These are phyloP conservation scores for Enteromius thamalakanensis DNA, from an alignment of 2,797 vertebrate species.

Conservation along the genomic window DNA sequence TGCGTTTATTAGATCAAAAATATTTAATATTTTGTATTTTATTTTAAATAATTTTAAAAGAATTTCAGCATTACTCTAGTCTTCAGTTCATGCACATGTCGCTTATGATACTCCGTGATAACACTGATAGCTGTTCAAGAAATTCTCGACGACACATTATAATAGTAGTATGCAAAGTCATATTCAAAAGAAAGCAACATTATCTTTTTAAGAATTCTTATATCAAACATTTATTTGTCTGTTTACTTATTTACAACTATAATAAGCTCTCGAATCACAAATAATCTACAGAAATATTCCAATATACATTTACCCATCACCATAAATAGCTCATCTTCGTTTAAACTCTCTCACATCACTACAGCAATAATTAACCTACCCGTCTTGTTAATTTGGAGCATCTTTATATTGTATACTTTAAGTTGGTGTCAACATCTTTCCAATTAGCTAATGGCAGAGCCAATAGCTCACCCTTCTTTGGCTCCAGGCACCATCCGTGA, in stretches of 20 bases:
- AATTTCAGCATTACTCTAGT: not conserved
- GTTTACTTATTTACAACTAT: not conserved
- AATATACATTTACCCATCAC: not conserved
- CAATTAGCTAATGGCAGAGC: slow-evolving; percentile 6
- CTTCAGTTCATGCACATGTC: not conserved
- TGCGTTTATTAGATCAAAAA: not conserved
- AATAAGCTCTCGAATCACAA: not conserved
- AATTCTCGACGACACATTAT: not conserved
- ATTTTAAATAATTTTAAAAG: not conserved
- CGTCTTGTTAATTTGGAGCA: not conserved
- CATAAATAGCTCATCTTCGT: not conserved
- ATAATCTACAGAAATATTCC: not conserved
- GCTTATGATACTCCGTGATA: not conserved
- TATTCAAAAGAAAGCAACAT: not conserved
- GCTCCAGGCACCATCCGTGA: not conserved
- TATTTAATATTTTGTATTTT: not conserved
- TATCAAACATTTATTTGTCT: not conserved
- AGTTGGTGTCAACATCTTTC: not conserved
- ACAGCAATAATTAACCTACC: not conserved
- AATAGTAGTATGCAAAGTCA: not conserved
- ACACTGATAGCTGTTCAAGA: not conserved
- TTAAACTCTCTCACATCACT: not conserved
- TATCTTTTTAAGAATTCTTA: not conserved
- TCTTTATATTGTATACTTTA: not conserved
- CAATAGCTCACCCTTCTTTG: not conserved